Evolutionary conservation across 2,888 invertebrate species (phyloP), one percentile per base, ranked within the genome.

Genomic region (Lypha dubia): DNA sequence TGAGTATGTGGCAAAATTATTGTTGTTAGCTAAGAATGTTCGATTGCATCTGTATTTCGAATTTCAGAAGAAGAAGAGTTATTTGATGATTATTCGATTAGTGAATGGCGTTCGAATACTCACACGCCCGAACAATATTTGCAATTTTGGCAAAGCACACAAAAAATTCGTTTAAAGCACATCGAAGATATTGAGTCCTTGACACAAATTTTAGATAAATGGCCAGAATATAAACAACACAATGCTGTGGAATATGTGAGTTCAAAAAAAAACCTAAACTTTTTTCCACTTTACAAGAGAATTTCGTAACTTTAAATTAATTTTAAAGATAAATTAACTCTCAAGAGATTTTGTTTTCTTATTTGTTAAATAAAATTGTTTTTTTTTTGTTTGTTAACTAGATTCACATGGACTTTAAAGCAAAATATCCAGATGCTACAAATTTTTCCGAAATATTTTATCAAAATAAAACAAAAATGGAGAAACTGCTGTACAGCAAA

Each of bases 201-300:
- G 22, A 22, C 74, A 1, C 77, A 74, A 20, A 84, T 84, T 51
- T 60, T 84, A 44, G 81, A 84, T 11, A 73, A 81, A 22, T 84
- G 84, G 84, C 84, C 82, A 11, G 82, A 85, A 70, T 85, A 85
- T 11, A 82, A 83, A 35, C 73, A 77, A 11, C 60, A 81, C n/a
- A 75, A 81, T 75, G 74, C 77, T 8, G 71, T 67, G 38, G 77
- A 81, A 35, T 86, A 63, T 79, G 77, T 77, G 71, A 75, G 79
- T 68, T 11, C 3, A 44, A 44, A 1, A 63, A 20, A 6, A 0
- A 28, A 28, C n/a, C n/a, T n/a, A 28, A 28, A 4, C 28, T 28
- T 28, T 28, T 28, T 28, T 28, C 2, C 28, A n/a, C n/a, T n/a
- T n/a, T n/a, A n/a, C n/a, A n/a, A n/a, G n/a, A n/a, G n/a, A n/a